Percentiles rank a stretch among this genome's conserved stretches.
These are phyloP conservation scores for Ectemnius cavifrons DNA, from an alignment of 2,888 invertebrate genomes.

Conservation along the genomic window DNA sequence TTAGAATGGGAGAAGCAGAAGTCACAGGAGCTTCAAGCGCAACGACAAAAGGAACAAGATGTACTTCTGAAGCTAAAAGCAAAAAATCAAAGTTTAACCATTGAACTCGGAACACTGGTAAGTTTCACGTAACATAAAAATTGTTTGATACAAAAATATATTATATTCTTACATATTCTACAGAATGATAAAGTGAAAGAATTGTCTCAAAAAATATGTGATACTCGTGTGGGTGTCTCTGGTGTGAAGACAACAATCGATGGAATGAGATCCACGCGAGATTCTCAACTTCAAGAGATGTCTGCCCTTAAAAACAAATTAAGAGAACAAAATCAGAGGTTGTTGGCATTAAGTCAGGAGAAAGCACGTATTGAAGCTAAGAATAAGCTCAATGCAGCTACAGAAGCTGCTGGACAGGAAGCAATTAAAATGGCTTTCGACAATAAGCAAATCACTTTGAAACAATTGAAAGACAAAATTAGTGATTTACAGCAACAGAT, in stretches of 20 bases:
- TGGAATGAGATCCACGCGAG: conserved; percentile 95
- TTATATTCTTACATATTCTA: conserved; percentile 47
- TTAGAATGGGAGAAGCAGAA: conserved; percentile 97
- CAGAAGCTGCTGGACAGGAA: conserved; percentile 79
- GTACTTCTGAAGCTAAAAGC: conserved; percentile 92
- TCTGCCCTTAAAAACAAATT: conserved; percentile 88
- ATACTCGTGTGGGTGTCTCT: conserved; percentile 91
- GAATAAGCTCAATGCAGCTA: conserved; percentile 80
- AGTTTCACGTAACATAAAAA: conserved; percentile 39
- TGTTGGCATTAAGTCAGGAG: conserved; percentile 90
- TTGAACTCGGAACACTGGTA: conserved; percentile 83
- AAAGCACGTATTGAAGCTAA: conserved; percentile 89
- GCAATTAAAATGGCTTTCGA: conserved; percentile 83
- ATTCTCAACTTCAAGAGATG: conserved; percentile 93
- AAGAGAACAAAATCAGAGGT: conserved; percentile 90
- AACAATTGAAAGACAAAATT: conserved; percentile 85
- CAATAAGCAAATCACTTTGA: conserved; percentile 86
- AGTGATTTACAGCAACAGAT: conserved; percentile 88
- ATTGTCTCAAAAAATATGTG: conserved; percentile 88
- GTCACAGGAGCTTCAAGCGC: conserved; percentile 89
- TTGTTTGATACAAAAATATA: background rate
- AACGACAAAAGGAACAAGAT: conserved; percentile 91
- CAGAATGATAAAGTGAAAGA: conserved; percentile 87
- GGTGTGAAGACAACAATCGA: conserved; percentile 97
- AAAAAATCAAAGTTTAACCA: conserved; percentile 89